A percentile compares a stretch with the other conserved stretches of the same genome.
These are phyloP conservation scores for Chydorus sphaericus DNA, from an alignment of 2,888 invertebrate species.

Conservation along the genomic window DNA sequence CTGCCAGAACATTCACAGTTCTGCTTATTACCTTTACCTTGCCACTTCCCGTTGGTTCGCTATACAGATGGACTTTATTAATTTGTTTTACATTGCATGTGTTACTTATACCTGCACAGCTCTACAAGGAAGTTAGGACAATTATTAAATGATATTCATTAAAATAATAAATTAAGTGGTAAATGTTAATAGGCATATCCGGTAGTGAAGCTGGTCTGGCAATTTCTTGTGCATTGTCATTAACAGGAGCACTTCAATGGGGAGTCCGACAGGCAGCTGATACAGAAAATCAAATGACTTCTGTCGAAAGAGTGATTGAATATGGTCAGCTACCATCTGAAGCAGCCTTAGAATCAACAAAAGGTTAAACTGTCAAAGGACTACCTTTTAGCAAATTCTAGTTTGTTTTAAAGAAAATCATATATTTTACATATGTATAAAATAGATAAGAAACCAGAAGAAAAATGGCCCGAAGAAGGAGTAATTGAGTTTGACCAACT, in stretches of 20 bases:
- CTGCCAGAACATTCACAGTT: conserved; percentile 59
- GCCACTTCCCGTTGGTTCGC: conserved; percentile 84
- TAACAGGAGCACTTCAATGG: conserved; percentile 47
- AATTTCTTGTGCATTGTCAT: conserved; percentile 24
- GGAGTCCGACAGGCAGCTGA: conserved; percentile 86
- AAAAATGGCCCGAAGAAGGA: no score
- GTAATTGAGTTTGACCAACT: no score
- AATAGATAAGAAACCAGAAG: no score
- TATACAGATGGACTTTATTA: conserved; percentile 78
- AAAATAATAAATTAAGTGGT: no score
- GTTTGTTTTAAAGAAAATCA: no score
- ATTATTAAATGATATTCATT: not conserved
- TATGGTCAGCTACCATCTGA: conserved; percentile 60
- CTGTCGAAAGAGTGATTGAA: conserved; percentile 30
- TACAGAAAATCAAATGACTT: conserved; percentile 70
- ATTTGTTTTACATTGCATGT: conserved; percentile 66
- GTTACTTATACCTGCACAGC: conserved; percentile 76
- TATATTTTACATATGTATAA: no score
- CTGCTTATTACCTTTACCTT: conserved; percentile 82
- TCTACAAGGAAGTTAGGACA: conserved; percentile 34
- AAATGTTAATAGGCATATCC: conserved; percentile 17
- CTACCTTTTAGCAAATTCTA: not conserved
- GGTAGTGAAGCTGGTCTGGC: conserved; percentile 25
- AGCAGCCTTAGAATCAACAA: conserved; percentile 36
- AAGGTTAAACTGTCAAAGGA: not conserved